Conservation (phyloP, 2,888 invertebrate genomes). For the Rhimphoctona megacephalus region DNA sequence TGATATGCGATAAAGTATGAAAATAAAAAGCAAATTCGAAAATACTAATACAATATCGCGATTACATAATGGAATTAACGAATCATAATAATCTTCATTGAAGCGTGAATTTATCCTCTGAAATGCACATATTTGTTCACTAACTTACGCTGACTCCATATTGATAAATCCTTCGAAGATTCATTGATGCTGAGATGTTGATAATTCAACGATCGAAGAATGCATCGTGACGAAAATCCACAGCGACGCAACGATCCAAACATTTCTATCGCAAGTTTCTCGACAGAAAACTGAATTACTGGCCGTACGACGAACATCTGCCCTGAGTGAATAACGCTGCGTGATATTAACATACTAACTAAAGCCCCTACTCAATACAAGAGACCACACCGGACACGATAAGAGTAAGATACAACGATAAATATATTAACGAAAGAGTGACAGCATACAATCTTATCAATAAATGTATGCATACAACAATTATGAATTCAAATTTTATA, state of each 20-base stretch:
- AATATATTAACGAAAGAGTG: background rate
- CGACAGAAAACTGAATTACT: background rate
- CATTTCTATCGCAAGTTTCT: conserved; percentile 21
- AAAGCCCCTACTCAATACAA: background rate
- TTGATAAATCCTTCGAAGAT: conserved; percentile 26
- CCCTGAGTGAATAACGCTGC: background rate
- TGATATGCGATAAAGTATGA: background rate
- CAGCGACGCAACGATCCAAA: conserved; percentile 43
- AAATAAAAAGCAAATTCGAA: no score
- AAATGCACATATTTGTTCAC: background rate
- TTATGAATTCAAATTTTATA: background rate
- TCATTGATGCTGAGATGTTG: background rate
- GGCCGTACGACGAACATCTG: conserved; percentile 5
- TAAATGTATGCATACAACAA: background rate
- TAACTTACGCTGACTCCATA: conserved; percentile 45
- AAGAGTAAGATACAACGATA: conserved; percentile 12
- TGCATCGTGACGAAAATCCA: conserved; percentile 3
- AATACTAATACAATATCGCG: no score
- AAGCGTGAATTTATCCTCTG: background rate
- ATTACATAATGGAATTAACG: no score
- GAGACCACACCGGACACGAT: conserved; percentile 17
- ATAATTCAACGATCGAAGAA: conserved; percentile 14
- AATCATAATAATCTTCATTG: background rate
- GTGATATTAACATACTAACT: background rate
- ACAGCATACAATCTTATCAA: conserved; percentile 45